A percentile compares a stretch with the other conserved stretches of the same genome.
These are phyloP conservation scores for Reticulitermes lucifugus DNA, from an alignment of 2,888 invertebrate species.

Conservation along the genomic window DNA sequence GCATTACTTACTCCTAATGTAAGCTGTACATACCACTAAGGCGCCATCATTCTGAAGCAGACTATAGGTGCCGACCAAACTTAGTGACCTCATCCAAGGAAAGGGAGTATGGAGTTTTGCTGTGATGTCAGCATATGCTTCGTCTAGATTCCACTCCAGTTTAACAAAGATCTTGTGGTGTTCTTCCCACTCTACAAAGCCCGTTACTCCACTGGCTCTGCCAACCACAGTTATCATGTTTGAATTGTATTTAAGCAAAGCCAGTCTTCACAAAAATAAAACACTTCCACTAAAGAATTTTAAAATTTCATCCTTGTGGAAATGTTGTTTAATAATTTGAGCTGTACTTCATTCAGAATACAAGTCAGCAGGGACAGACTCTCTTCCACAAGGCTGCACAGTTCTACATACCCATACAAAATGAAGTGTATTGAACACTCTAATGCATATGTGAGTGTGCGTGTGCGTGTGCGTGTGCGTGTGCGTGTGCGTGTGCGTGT, in stretches of 20 bases:
- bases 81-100: conserved; percentile 48
- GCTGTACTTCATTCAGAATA: too few relatives aligned
- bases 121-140: conserved; percentile 38
- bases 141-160: conserved; percentile 44
- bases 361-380: too few relatives aligned
- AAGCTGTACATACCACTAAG: conserved; percentile 14
- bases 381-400: too few relatives aligned
- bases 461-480: too few relatives aligned
- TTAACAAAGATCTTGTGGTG: conserved; percentile 49
- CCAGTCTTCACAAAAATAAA: background rate
- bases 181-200: conserved; percentile 53
- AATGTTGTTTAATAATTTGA: too few relatives aligned
- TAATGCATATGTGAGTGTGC: too few relatives aligned
- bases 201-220: conserved; percentile 51
- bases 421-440: too few relatives aligned
- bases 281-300: background rate
- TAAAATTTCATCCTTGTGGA: too few relatives aligned
- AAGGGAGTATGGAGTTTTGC: conserved; percentile 52
- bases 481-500: too few relatives aligned
- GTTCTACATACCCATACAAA: too few relatives aligned
- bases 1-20: background rate
- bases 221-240: background rate
- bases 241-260: background rate
- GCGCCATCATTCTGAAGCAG: conserved; percentile 2
- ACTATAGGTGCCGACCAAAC: conserved; percentile 45